Conservation (phyloP, 2,113 vertebrate genomes). For the Fulmarus glacialis region DNA sequence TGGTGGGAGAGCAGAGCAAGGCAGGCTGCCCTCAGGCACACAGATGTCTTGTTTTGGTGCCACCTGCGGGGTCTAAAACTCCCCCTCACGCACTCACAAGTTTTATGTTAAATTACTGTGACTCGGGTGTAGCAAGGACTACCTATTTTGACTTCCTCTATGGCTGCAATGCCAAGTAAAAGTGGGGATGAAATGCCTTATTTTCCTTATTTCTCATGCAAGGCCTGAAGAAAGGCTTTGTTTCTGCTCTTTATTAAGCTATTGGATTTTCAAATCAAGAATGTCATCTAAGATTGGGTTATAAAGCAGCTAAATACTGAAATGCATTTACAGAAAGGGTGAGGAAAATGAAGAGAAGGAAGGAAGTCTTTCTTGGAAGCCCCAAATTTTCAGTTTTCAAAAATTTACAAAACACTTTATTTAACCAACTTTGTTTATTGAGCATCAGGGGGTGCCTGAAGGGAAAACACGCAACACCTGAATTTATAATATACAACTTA, state of each 20-base stretch:
- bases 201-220: background rate
- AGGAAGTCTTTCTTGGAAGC: background rate
- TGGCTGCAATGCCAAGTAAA: background rate
- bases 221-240: background rate
- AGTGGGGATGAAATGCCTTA: background rate
- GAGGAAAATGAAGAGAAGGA: background rate
- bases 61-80: background rate
- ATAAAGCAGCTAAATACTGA: background rate
- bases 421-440: background rate
- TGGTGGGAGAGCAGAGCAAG: background rate
- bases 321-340: background rate
- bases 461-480: background rate
- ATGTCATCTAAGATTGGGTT: background rate
- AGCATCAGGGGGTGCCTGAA: background rate
- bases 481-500: background rate
- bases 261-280: background rate
- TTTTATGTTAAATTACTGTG: background rate
- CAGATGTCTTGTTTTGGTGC: background rate
- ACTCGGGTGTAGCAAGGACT: background rate
- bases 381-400: background rate
- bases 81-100: rapidly evolving
- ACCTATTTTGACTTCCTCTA: background rate
- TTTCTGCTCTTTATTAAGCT: background rate
- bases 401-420: background rate
- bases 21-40: background rate